Evolutionary conservation across 2,888 invertebrate species (phyloP), one percentile per base, ranked within the genome.

Genomic region (Nebria brevicollis): DNA sequence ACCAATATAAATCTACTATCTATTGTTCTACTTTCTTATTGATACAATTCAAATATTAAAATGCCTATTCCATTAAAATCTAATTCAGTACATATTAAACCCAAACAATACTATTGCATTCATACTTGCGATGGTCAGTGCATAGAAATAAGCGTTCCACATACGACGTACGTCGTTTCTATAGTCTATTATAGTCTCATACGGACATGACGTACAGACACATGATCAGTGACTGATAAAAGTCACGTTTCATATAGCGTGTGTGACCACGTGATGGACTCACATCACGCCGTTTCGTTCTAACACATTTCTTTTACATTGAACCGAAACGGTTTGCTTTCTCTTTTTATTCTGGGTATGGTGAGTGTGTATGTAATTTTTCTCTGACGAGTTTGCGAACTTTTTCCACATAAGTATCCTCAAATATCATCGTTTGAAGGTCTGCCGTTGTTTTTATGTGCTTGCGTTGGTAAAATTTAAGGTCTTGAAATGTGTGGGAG

Each of bases 211-310:
- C 80, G 80, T 80, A 15, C 73, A 64, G 13, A 70, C 80, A 80
- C 80, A 80, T 80, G 80, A 80, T 75, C 80, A 65, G 15, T 80
- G 80, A 75, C 80, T 80, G 80, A 80, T 80, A 79, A 79, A 54
- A 80, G 80, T 88, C 88, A 88, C 88, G 88, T 88, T 88, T 87
- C 83, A 83, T 84, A 86, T 88, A 89, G 88, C 89, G 89, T 89
- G 89, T 87, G 85, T 81, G 80, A 86, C 88, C 88, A 89, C 88
- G 89, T 89, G 89, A 89, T 75, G 74, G 42, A 41, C 41, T 34
- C 13, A 26, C 26, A 70, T 70, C 34, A 3, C 70, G n/a, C 70
- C 13, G 26, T 70, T 15, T 70, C 70, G 10, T 25, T 70, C 54
- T 54, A 54, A 54, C 54, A 54, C 54, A 54, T 54, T 54, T 54